Base-by-base conservation (phyloP, 2,113 vertebrate genomes). In the Gallinago media region DNA sequence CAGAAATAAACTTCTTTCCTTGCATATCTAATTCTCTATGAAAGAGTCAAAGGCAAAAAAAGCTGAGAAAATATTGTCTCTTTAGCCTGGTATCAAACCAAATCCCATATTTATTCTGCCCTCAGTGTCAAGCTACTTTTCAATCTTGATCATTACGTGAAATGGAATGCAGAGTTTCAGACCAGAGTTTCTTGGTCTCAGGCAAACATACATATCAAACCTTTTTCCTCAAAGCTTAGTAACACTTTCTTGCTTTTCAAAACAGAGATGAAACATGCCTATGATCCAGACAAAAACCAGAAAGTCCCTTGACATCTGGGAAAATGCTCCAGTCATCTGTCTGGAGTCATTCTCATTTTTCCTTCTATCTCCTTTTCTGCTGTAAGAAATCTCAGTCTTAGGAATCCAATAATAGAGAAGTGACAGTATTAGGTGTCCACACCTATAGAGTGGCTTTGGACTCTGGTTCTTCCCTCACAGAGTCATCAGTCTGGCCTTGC, bases 371-470 rank as follows among this genome's bases (percentile, higher is more conserved):
- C 29, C 15, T 82, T 62, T 67, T 46, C 42, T 56, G 18, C 36
- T 67, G 9, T 49, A 55, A 85, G 26, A 61, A 80, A 55, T 71
- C 15, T 76, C 50, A 34, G 17, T 77, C 11, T 73, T n/a, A 47
- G 16, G n/a, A 82, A 58, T 7, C 1, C 6, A 1, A 9, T 12
- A 68, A 32, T 15, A 58, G 29, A 52, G 42, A 50, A 61, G 21
- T 2, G 2, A 26, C n/a, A 36, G 31, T 12, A 10, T 58, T 65
- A 49, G 19, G 12, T 61, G 17, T 31, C 7, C 6, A 0, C 2
- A 1, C 27, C 20, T 34, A 17, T 21, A 46, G 23, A 44, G 40
- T 7, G 31, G 44, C 14, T 89, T 58, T 54, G 26, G 16, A 52
- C 22, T 46, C 42, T 23, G 9, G 4, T 40, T 68, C 13, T 68